Conservation (phyloP, 1,140 invertebrate species). For the Bombus consobrinus region DNA sequence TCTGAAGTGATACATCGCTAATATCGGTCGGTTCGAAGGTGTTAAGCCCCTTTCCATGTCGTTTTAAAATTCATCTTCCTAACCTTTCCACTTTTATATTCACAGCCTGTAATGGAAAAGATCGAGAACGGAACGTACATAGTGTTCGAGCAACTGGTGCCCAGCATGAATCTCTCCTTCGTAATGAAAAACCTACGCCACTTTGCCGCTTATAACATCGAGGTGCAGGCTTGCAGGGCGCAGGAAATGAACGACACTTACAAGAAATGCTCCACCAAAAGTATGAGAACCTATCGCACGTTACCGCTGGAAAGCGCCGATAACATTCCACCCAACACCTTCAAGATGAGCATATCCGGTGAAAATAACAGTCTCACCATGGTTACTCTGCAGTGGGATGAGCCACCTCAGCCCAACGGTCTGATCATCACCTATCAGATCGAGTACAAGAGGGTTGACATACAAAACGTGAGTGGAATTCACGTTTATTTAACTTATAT, state of each 20-base stretch:
- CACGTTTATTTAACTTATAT: too few relatives aligned
- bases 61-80: not conserved
- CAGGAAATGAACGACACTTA: slow-evolving; percentile 76
- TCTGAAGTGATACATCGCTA: too few relatives aligned
- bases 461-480: slow-evolving; percentile 82
- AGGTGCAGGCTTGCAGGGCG: slow-evolving; percentile 88
- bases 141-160: slow-evolving; percentile 70
- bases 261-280: slow-evolving; percentile 79
- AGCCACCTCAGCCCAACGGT: slow-evolving; percentile 93
- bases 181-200: slow-evolving; percentile 87
- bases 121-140: slow-evolving; percentile 60
- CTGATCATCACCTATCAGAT: slow-evolving; percentile 92
- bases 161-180: slow-evolving; percentile 76
- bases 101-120: not conserved
- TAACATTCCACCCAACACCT: slow-evolving; percentile 81
- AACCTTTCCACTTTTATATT: not conserved
- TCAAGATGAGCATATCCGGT: slow-evolving; percentile 78
- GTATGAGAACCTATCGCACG: slow-evolving; percentile 81
- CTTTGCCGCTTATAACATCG: slow-evolving; percentile 88
- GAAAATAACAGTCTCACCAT: slow-evolving; percentile 79
- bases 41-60: too few relatives aligned
- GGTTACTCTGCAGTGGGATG: slow-evolving; percentile 88
- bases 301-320: slow-evolving; percentile 83
- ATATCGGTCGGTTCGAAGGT: too few relatives aligned
- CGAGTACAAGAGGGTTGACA: slow-evolving; percentile 87